Percentiles rank a stretch among this genome's conserved stretches.
These are phyloP conservation scores for Cyclura pinguis DNA, from an alignment of 2,797 vertebrate genomes.

Conservation along the genomic window DNA sequence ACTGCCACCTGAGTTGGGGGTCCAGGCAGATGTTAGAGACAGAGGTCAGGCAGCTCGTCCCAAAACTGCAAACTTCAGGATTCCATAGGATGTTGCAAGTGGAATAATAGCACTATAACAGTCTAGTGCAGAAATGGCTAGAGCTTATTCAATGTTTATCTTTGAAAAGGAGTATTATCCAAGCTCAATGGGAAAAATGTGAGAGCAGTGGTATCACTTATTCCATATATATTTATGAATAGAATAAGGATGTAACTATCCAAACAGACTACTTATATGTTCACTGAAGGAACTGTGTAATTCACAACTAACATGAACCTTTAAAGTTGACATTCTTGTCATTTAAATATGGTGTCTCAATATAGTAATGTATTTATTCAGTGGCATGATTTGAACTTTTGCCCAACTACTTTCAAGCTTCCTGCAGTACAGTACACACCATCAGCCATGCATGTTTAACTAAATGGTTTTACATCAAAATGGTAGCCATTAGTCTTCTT, in stretches of 20 bases:
- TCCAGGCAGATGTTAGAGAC: background rate
- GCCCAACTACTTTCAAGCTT: constrained; percentile 54
- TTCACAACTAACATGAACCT: background rate
- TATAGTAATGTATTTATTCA: constrained; percentile 55
- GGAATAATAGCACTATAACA: no score
- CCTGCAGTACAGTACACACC: constrained; percentile 26
- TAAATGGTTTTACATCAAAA: constrained; percentile 42
- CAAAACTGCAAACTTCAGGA: no score
- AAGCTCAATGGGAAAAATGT: background rate
- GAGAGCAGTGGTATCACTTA: background rate
- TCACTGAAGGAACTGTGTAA: background rate
- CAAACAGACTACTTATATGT: background rate
- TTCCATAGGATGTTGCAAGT: no score
- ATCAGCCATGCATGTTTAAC: constrained; percentile 46
- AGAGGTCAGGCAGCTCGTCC: background rate
- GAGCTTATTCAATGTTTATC: background rate
- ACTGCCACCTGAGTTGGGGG: background rate
- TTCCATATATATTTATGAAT: background rate
- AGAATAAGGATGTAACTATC: background rate
- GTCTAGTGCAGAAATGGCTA: no score
- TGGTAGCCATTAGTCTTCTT: constrained; percentile 44
- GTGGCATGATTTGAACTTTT: constrained; percentile 46
- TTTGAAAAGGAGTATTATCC: background rate
- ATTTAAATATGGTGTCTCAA: constrained; percentile 1
- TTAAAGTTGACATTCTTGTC: background rate